Evolutionary conservation across 1,140 invertebrate genomes (phyloP), one percentile per base, ranked within the genome.

Genomic region (Lordiphosa clarofinis): DNA sequence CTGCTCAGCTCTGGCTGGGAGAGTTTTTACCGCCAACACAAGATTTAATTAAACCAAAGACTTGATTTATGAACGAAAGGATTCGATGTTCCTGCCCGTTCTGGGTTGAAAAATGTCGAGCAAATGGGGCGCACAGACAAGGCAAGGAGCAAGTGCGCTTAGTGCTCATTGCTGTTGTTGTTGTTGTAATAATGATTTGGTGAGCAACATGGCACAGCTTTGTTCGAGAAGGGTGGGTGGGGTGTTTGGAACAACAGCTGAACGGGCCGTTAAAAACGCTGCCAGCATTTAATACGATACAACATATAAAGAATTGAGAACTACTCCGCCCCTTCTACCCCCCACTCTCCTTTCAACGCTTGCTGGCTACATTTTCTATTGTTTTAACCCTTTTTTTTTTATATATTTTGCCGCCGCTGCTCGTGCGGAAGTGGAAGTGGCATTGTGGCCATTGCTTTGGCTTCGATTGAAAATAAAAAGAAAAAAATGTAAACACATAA

Each of bases 31-130:
- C 79, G 86, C 86, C 86, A 88, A 86, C 86, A 86, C 86, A 88
- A 88, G 86, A 88, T 88, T 88, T 88, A 88, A 88, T 88, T 88
- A 88, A 88, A 88, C 86, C 86, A 86, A 88, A 86, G 86, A 88
- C 86, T 88, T 88, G 86, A 88, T 88, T 88, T 88, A 88, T 88
- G 86, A 87, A 84, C 81, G 86, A 88, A 88, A 88, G 86, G 86
- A 88, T 88, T 88, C 81, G 73, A 76, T 74, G 66, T 68, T 65
- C 64, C 59, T 56, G 65, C 55, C 56, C 47, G 53, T 46, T 46
- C 43, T 55, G 71, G 53, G 56, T 70, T 84, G 78, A 84, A 76
- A 81, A 81, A 81, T 84, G 78, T 69, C 64, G 65, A 69, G 55
- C 68, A 64, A 82, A 76, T 73, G 78, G 73, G 73, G 73, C 76